Conservation (phyloP, 2,113 vertebrate species). For the Peromyscus maniculatus region DNA sequence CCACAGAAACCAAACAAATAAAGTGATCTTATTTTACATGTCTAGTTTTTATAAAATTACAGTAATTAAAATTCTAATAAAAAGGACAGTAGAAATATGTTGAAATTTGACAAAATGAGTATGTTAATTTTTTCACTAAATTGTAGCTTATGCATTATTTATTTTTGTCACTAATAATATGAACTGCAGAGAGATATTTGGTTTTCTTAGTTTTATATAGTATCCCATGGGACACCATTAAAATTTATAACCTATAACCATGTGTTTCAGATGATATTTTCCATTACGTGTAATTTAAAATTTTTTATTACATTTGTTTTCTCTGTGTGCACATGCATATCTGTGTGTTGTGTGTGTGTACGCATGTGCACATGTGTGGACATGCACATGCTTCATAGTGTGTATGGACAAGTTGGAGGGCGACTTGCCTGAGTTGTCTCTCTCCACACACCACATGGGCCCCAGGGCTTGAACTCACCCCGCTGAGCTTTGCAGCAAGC, state of each 20-base stretch:
- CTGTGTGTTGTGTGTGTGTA: neutral
- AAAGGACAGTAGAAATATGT: neutral
- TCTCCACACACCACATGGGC: neutral
- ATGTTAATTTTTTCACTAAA: slow-evolving; percentile 26
- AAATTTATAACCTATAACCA: slow-evolving; percentile 24
- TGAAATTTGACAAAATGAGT: slow-evolving; percentile 35
- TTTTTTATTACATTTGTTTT: neutral
- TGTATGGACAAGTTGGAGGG: neutral
- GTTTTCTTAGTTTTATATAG: slow-evolving; percentile 46
- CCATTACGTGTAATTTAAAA: neutral
- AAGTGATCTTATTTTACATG: neutral
- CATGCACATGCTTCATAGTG: neutral
- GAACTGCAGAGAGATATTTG: neutral
- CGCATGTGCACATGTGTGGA: neutral
- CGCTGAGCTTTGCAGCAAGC: neutral
- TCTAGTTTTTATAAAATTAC: neutral
- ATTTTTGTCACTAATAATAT: slow-evolving; percentile 23
- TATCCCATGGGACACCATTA: neutral
- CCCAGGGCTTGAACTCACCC: neutral
- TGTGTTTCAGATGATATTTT: slow-evolving; percentile 6
- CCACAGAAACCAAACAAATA: neutral
- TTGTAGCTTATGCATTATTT: neutral
- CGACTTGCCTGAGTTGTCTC: neutral
- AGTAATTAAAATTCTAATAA: slow-evolving; percentile 54
- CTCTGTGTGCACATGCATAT: neutral